A percentile compares a stretch with the other conserved stretches of the same genome.
phyloP scores from a whole-genome alignment of 2,797 vertebrate species.

The Hyperoplus immaculatus region DNA sequence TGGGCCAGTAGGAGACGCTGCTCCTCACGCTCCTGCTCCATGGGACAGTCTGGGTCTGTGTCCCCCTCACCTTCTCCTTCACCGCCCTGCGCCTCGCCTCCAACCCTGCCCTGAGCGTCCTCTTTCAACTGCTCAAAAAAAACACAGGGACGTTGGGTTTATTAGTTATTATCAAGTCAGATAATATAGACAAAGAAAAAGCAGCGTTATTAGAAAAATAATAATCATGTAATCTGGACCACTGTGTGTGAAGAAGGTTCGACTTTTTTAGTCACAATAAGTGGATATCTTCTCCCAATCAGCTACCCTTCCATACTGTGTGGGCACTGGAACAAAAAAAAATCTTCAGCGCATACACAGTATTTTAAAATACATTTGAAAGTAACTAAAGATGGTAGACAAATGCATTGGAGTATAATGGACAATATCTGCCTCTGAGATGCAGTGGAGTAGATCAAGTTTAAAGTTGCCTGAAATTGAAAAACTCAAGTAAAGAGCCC shows the following conservation, averaged over 20 bases:
- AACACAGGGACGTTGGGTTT: background rate
- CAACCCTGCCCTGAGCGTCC: slow-evolving; percentile 29
- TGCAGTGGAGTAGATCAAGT: no score
- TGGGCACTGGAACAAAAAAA: no score
- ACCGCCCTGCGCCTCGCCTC: slow-evolving; percentile 66
- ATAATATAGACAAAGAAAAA: background rate
- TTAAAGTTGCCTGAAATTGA: no score
- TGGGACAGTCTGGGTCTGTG: slow-evolving; percentile 40
- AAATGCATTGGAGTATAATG: no score
- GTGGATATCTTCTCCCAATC: no score
- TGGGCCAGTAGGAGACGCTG: slow-evolving; percentile 92
- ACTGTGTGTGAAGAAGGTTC: no score
- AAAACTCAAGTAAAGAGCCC: background rate
- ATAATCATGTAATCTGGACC: background rate
- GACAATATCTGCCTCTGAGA: no score
- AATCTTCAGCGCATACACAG: no score
- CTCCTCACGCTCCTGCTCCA: slow-evolving; percentile 87
- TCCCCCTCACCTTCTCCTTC: slow-evolving; percentile 36
- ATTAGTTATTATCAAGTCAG: background rate
- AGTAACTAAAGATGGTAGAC: no score
- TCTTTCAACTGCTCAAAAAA: slow-evolving; percentile 67
- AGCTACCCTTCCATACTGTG: no score
- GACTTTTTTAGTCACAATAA: no score
- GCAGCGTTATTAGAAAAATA: background rate
- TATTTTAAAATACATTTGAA: no score